Evolutionary conservation across 2,888 invertebrate genomes (phyloP).

Genomic region (Seira ritae): DNA sequence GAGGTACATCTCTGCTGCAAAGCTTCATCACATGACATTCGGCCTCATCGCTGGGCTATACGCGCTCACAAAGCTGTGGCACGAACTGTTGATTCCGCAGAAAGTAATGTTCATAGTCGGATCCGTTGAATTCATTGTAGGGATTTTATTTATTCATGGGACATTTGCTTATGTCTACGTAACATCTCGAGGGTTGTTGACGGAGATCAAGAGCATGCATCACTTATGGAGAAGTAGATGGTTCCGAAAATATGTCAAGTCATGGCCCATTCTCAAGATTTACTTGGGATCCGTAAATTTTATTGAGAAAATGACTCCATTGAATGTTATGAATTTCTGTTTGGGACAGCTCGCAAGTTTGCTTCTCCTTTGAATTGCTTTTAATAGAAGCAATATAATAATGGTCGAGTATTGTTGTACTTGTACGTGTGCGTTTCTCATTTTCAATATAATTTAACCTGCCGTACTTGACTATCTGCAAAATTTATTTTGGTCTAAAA

Average conservation of each 20-base stretch:
- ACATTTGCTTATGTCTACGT: not conserved
- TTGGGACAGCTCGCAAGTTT: not conserved
- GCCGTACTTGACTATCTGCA: too few relatives aligned
- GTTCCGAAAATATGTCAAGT: conserved; percentile 17
- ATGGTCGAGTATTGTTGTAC: too few relatives aligned
- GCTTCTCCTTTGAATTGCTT: not conserved
- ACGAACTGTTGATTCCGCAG: conserved; percentile 4
- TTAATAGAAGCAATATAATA: too few relatives aligned
- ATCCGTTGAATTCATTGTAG: not conserved
- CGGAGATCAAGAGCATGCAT: not conserved
- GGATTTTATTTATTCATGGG: not conserved
- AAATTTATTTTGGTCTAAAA: too few relatives aligned
- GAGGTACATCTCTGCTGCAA: not conserved
- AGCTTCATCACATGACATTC: not conserved
- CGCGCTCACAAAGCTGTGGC: not conserved
- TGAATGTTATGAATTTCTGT: conserved; percentile 16
- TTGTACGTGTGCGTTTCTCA: too few relatives aligned
- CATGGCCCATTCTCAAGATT: conserved; percentile 4
- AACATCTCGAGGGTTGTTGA: not conserved
- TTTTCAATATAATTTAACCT: too few relatives aligned
- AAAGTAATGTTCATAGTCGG: conserved; percentile 1
- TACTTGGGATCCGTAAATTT: conserved; percentile 4
- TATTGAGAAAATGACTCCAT: not conserved
- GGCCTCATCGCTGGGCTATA: not conserved
- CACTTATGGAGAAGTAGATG: not conserved